A percentile compares a stretch with the other conserved stretches of the same genome.
Conservation (phyloP, 2,888 invertebrate species). For the Dryococelus australis region DNA sequence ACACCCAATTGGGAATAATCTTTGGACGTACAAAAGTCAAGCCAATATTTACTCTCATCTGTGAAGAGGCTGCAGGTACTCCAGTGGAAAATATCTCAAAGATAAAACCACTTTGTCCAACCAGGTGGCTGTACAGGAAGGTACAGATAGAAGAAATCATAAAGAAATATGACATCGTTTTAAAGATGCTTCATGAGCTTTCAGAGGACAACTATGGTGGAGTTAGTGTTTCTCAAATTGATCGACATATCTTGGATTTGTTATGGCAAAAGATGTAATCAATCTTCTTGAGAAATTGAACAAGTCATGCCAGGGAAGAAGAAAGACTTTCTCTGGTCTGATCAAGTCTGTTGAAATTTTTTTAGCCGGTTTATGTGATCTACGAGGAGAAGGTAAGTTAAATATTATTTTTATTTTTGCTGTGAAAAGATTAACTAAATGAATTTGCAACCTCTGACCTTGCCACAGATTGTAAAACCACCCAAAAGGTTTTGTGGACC, state of each 20-base stretch:
- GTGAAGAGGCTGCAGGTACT: conserved; percentile 28
- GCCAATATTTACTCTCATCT: conserved; percentile 23
- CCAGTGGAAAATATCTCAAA: conserved; percentile 1
- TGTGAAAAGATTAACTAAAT: neutral
- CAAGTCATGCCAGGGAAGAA: conserved; percentile 24
- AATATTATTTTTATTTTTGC: neutral
- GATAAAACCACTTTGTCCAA: conserved; percentile 34
- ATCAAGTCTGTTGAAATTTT: conserved; percentile 24
- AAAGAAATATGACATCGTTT: conserved; percentile 25
- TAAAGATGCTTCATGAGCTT: conserved; percentile 31
- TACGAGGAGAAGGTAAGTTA: conserved; percentile 25
- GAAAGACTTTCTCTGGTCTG: conserved; percentile 30
- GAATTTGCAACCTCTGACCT: neutral
- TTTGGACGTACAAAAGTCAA: conserved; percentile 33
- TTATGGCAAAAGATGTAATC: conserved; percentile 30
- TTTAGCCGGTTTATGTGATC: conserved; percentile 23
- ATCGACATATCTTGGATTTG: conserved; percentile 23
- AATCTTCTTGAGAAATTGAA: too few relatives aligned
- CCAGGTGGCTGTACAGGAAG: too few relatives aligned
- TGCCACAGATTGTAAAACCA: too few relatives aligned
- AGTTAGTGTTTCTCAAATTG: conserved; percentile 26
- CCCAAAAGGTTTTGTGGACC: neutral
- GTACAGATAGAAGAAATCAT: too few relatives aligned
- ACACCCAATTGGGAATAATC: conserved; percentile 30
- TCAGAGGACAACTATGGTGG: conserved; percentile 27